Percentiles rank a stretch among this genome's conserved stretches.
These are phyloP conservation scores for Drosophila longiperda DNA, from an alignment of 2,888 invertebrate genomes.

Conservation along the genomic window DNA sequence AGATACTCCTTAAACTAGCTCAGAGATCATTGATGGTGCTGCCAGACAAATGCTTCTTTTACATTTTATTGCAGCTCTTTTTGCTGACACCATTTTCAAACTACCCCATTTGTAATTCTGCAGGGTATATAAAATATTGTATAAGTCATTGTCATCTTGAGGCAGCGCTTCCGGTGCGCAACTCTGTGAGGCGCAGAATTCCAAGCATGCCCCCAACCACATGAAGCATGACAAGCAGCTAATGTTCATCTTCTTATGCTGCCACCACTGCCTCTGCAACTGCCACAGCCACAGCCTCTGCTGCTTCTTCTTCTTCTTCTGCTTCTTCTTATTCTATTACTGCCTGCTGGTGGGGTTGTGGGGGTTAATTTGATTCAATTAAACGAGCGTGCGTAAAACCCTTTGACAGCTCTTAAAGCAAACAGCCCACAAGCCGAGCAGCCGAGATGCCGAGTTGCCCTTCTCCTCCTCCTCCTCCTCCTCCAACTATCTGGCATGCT, in stretches of 20 bases:
- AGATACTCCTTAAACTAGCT: not conserved
- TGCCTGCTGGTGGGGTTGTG: slow-evolving; percentile 43
- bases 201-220: slow-evolving; percentile 61
- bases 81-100: not conserved
- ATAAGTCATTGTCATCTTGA: slow-evolving; percentile 62
- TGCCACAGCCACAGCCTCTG: not conserved
- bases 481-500: not conserved
- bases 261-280: not conserved
- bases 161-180: slow-evolving; percentile 55
- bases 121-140: slow-evolving; percentile 37
- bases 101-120: not conserved
- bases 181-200: slow-evolving; percentile 53
- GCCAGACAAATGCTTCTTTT: not conserved
- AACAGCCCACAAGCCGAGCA: slow-evolving; percentile 9
- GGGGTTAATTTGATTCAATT: slow-evolving; percentile 79
- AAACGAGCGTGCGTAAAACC: slow-evolving; percentile 60
- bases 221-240: slow-evolving; percentile 61
- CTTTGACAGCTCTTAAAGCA: slow-evolving; percentile 58
- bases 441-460: not conserved
- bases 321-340: slow-evolving; percentile 3
- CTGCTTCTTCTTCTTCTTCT: not conserved
- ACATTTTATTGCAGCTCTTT: too few species aligned
- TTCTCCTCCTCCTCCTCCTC: too few species aligned
- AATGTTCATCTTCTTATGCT: slow-evolving; percentile 4
- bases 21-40: not conserved